Evolutionary conservation across 1,140 invertebrate genomes (phyloP), one percentile per base, ranked within the genome.

Genomic region (Carcinoscorpius rotundicauda): DNA sequence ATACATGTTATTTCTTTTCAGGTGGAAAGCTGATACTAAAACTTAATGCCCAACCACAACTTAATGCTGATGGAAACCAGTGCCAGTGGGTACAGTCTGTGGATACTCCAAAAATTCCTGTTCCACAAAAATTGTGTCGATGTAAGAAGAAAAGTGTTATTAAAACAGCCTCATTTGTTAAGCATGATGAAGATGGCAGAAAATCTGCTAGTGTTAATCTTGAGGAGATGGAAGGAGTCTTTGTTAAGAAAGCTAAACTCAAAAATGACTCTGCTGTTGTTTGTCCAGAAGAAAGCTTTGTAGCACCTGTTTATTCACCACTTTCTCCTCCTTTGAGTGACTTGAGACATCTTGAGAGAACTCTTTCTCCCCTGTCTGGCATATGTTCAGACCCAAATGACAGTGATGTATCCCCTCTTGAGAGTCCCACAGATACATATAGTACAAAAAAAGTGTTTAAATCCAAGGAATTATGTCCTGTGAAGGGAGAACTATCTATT

Each of bases 21-120:
- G 69, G 66, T 57, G 71, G 72, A 4, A 68, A 73, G 55, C 64
- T 73, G 29, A 69, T 73, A 58, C 69, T 73, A 53, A 73, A 73
- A 63, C 62, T 73, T 56, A 73, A 73, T 66, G 72, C 72, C 52
- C 69, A 71, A 29, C 29, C 0, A 60, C 72, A 73, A 64, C 64
- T 71, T 55, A 57, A 63, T 62, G 64, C 63, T 58, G 63, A 64
- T 56, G 67, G 61, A 52, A 58, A 61, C 11, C 59, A 68, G n/a
- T 69, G 70, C 65, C 68, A 72, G 66, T 72, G 71, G 71, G 70
- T 70, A 9, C 70, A 71, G 59, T 72, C 70, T 49, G 62, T 66
- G 60, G 71, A 71, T 56, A 59, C 67, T 6, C 66, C 69, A 9
- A 66, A 65, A 65, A 58, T 64, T 58, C 55, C 63, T 3, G 60